Conservation (phyloP, 2,113 vertebrate genomes). For the Hippolais icterina region DNA sequence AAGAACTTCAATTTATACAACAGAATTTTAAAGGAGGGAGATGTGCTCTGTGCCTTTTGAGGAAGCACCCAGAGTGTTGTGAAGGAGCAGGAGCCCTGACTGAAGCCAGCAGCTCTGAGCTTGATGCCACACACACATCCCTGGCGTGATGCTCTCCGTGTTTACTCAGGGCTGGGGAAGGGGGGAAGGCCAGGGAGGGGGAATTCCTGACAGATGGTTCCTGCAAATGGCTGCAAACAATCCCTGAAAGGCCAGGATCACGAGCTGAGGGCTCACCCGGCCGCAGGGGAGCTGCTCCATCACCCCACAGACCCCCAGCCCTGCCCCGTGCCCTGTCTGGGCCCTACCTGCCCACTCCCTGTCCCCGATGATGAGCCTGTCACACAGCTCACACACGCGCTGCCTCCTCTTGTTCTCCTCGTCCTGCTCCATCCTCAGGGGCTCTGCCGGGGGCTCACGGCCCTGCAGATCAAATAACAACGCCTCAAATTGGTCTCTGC, state of each 20-base stretch:
- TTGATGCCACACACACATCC: background rate
- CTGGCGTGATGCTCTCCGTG: background rate
- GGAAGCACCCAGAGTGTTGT: background rate
- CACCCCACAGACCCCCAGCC: background rate
- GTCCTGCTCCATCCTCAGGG: conserved; percentile 73
- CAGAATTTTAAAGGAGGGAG: background rate
- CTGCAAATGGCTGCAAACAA: conserved; percentile 47
- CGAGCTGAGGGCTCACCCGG: background rate
- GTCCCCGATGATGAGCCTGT: conserved; percentile 91
- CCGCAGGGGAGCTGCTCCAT: background rate
- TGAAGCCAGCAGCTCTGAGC: background rate
- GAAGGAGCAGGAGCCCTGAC: background rate
- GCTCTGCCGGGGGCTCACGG: conserved; percentile 71
- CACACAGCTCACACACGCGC: conserved; percentile 83
- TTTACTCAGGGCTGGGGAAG: background rate
- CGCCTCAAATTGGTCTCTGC: fast-evolving
- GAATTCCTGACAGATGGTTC: conserved; percentile 63
- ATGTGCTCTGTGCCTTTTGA: background rate
- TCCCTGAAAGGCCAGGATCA: background rate
- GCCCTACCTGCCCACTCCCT: conserved; percentile 91
- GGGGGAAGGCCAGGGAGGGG: background rate
- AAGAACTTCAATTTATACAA: background rate
- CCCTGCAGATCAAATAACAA: conserved; percentile 62
- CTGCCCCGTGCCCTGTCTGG: fast-evolving
- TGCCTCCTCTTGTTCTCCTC: conserved; percentile 81